phyloP scores from a whole-genome alignment of 2,888 invertebrate genomes.

The Tridacna gigas region DNA sequence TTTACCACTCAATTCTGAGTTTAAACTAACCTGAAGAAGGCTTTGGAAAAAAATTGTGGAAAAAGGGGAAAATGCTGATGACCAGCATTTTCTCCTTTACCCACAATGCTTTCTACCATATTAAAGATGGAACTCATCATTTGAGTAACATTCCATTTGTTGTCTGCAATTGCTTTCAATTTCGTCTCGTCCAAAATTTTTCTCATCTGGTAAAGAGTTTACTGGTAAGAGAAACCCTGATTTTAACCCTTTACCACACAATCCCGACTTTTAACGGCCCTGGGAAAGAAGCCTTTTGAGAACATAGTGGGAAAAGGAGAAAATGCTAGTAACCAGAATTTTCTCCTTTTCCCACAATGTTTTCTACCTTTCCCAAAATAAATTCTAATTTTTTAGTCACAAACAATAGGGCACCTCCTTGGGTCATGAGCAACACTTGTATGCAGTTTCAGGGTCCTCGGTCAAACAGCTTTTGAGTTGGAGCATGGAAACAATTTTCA shows the following conservation, averaged over 20 bases:
- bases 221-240: neutral
- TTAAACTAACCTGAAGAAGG: no score
- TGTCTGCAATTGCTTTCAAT: no score
- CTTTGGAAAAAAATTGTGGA: neutral
- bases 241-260: neutral
- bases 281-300: neutral
- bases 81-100: neutral
- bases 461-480: no score
- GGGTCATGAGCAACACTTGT: no score
- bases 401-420: no score
- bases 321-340: constrained; percentile 11
- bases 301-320: constrained; percentile 17
- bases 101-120: neutral
- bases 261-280: neutral
- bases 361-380: neutral
- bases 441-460: no score
- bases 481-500: no score
- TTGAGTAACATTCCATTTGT: no score
- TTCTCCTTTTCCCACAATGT: neutral
- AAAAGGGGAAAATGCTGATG: neutral
- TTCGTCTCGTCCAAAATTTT: no score
- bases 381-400: no score
- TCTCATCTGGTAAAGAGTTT: neutral
- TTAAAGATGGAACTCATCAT: neutral
- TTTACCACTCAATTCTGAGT: no score